Percentiles rank a stretch among this genome's conserved stretches.
Conservation (phyloP, 2,113 vertebrate genomes). For the Tachycineta bicolor region DNA sequence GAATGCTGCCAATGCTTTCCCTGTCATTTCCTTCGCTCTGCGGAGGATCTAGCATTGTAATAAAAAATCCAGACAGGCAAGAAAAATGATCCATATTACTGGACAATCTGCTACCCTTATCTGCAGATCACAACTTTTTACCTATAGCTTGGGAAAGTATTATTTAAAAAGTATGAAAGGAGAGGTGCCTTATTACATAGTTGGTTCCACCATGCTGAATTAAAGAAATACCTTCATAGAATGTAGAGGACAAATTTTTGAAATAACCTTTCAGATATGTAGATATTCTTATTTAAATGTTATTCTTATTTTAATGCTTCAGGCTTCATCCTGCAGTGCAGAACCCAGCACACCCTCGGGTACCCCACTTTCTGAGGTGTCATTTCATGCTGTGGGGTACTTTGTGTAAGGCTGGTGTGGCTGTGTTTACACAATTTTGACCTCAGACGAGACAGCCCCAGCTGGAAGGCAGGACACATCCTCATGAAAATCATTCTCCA, state of each 20-base stretch:
- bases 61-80: background rate
- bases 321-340: background rate
- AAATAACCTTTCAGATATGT: background rate
- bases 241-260: background rate
- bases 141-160: background rate
- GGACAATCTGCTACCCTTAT: background rate
- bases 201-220: background rate
- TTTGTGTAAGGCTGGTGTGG: background rate
- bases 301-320: background rate
- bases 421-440: fast-evolving
- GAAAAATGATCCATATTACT: background rate
- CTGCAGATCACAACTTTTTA: background rate
- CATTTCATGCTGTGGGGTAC: background rate
- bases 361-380: background rate
- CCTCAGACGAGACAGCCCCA: background rate
- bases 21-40: background rate
- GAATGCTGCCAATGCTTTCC: background rate
- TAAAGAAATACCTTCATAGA: background rate
- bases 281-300: no score
- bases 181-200: background rate
- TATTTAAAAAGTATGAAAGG: background rate
- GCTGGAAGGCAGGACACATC: background rate
- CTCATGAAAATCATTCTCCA: background rate
- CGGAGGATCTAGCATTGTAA: background rate
- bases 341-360: background rate